Evolutionary conservation across 2,888 invertebrate genomes (phyloP), one percentile per base, ranked within the genome.

Genomic region (Polylopha cassiicola): DNA sequence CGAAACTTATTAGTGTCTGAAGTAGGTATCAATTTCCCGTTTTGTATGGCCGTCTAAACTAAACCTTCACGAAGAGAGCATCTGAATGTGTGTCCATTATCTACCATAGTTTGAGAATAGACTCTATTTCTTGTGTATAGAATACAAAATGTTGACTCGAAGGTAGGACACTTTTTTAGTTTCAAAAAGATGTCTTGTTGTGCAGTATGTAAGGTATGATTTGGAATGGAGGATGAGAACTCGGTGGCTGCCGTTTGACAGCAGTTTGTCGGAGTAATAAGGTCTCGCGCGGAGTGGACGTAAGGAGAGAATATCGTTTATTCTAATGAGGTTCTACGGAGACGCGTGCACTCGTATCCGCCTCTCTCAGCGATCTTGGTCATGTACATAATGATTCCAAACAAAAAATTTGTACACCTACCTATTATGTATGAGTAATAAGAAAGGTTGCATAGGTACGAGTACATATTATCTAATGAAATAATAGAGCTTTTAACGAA

Each of bases 261-360:
- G 80, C 75, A 79, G 78, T 84, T 84, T 82, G 81, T 82, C 73
- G 80, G 67, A 73, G 78, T 84, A 85, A 84, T 84, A 84, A 82
- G 81, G 80, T 78, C 79, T 79, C 74, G 69, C 65, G 61, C 69
- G 67, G 73, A 82, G 79, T 84, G 84, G 82, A 82, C 84, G 80
- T 75, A 76, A 80, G 78, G 73, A 81, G 76, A 79, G 82, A 80
- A 84, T 81, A 84, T 85, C 84, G 82, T 84, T 84, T 84, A 85
- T 85, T 85, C 84, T 85, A 82, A 85, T 84, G 84, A 85, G 80
- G 77, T 76, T 77, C 73, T 71, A 66, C 56, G 55, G 58, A 61
- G 65, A 62, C 59, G 66, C 61, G 58, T 65, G 66, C 65, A 58
- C 61, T 54, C 55, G 58, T 59, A 64, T 61, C 67, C 62, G 63